Evolutionary conservation across 2,797 vertebrate species (phyloP), one percentile per base, ranked within the genome.

Genomic region (Babyrousa celebensis): DNA sequence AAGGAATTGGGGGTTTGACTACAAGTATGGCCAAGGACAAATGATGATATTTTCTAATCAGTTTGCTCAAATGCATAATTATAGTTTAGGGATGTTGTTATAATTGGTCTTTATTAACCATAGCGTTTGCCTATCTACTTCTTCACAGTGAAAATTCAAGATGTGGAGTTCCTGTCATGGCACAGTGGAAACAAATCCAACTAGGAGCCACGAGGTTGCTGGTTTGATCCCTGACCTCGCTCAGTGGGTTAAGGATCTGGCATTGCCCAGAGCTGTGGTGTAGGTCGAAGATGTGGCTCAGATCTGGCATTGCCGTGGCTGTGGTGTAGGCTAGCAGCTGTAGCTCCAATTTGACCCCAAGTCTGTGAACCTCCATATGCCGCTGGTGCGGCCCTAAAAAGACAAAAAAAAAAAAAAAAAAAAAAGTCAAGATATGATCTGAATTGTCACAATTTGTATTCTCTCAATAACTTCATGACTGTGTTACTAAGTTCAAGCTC

Each of bases 401-500:
- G 36, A 36, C 36, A 36, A 36, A 36, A 36, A 4, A 36, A 3
- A 36, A 36, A 36, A 36, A 36, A 36, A 36, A 36, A 36, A 36
- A 36, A 36, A 36, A 63, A 3, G 20, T 48, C 27, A 91, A 68
- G 82, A 86, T 83, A 3, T 86, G 40, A 43, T 70, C 52, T 54
- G 17, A 43, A 78, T n/a, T 16, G 7, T 96, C 48, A 79, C 52
- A 91, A 72, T 77, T 88, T 92, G 78, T 32, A 29, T 88, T 63
- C 58, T 94, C 71, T 80, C 54, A 62, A 72, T 60, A 87, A 90
- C 32, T 70, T 78, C 23, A 40, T 40, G 7, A 72, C 25, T 74
- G 9, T 78, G 52, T 32, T 56, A 78, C 52, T 27, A 8, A 78
- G 21, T 32, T 17, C 29, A 56, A 56, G 52, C 12, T 23, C 12